phyloP scores from a whole-genome alignment of 30 jellyfish, hydroid and myxozoan genomes.

The Aurelia aurita region DNA sequence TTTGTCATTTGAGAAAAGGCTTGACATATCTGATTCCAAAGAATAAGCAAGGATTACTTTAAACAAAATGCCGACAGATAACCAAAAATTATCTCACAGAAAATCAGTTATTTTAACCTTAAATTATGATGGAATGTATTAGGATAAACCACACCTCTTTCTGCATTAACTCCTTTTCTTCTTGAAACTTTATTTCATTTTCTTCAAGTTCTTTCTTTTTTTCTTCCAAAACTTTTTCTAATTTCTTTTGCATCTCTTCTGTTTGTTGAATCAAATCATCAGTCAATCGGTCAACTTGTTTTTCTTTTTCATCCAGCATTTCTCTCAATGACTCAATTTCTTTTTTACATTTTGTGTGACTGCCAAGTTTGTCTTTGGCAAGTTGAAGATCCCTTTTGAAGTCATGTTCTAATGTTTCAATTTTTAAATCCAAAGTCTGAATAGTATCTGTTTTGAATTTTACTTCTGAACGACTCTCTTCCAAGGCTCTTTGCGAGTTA shows the following conservation, averaged over 20 bases:
- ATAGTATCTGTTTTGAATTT: slow-evolving; percentile 44
- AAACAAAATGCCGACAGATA: no score
- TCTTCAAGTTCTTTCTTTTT: slow-evolving; percentile 17
- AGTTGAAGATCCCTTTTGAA: slow-evolving; percentile 37
- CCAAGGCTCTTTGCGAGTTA: slow-evolving; percentile 46
- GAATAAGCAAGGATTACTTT: no score
- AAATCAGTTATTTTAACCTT: no score
- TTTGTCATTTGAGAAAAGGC: no score
- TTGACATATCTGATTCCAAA: no score
- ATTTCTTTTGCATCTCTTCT: slow-evolving; percentile 14
- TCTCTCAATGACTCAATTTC: slow-evolving; percentile 52
- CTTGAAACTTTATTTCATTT: neutral
- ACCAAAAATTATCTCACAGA: no score
- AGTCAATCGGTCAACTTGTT: slow-evolving; percentile 10
- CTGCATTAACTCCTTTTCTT: slow-evolving; percentile 28
- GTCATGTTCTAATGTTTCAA: slow-evolving; percentile 35
- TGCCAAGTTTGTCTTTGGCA: slow-evolving; percentile 56
- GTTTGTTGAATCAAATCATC: slow-evolving; percentile 26
- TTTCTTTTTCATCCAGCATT: slow-evolving; percentile 38
- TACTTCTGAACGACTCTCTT: slow-evolving; percentile 49
- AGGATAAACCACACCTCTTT: slow-evolving; percentile 35
- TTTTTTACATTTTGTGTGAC: slow-evolving; percentile 49
- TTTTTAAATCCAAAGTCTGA: slow-evolving; percentile 22
- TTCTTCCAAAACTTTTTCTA: neutral
- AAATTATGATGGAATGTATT: neutral